Evolutionary conservation across 2,888 invertebrate genomes (phyloP), one percentile per base, ranked within the genome.

Genomic region (Andrena chrysosceles): DNA sequence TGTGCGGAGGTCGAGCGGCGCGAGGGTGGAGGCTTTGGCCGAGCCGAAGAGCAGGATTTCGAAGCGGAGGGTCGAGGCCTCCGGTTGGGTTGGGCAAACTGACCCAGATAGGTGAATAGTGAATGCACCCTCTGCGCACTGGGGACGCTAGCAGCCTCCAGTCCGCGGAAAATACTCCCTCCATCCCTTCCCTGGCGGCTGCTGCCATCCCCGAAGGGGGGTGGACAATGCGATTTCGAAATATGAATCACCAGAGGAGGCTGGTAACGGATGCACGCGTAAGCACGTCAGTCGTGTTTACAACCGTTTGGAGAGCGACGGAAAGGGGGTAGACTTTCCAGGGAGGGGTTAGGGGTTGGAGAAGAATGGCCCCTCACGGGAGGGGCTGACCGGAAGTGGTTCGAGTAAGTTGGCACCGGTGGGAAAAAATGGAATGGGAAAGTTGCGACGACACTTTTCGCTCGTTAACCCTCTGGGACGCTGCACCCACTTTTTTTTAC

Each of bases 31-130:
- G 75, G 81, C 59, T 74, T 73, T 73, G 75, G 83, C 35, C 72
- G 69, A 63, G 84, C 64, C 74, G 69, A 75, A 74, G 77, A 56
- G 83, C 75, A 68, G 79, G 80, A 81, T 85, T 84, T 84, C 81
- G 88, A 72, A 78, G 66, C 78, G 85, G 75, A 86, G 84, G 85
- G 86, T 83, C 83, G 86, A 85, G 81, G 85, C 84, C 83, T 89
- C 85, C 56, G 79, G 80, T 82, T 85, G 84, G 87, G 89, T 90
- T 91, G 89, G 89, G 90, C 92, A 92, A 92, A 92, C 92, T 92
- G 92, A 92, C 91, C 92, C 89, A 92, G 89, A 92, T 92, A 91
- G 87, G 84, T 89, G 89, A 89, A 87, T 89, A 90, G 90, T 87
- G 91, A 91, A 92, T 91, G 91, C 89, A 89, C 91, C 87, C 85